phyloP scores from a whole-genome alignment of 2,797 vertebrate genomes.

The Schizopygopsis malacanthus region DNA sequence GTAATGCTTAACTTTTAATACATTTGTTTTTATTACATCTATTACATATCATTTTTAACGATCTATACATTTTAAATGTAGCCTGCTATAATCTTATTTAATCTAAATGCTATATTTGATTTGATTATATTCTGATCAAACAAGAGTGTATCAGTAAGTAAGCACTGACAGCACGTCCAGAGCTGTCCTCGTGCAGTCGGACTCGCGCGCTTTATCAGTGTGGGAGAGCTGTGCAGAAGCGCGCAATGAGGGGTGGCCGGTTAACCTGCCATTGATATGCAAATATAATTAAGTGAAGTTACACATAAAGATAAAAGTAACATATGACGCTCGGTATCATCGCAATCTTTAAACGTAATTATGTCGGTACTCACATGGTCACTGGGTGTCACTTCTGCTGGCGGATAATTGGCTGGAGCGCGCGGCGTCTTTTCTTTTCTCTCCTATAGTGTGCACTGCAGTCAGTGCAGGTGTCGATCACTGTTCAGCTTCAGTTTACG shows the following conservation, averaged over 20 bases:
- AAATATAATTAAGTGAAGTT: slow-evolving; percentile 50
- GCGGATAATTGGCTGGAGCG: slow-evolving; percentile 68
- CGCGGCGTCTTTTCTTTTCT: slow-evolving; percentile 66
- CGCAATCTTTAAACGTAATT: slow-evolving; percentile 61
- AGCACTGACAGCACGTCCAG: neutral
- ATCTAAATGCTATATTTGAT: neutral
- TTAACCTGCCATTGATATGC: slow-evolving; percentile 40
- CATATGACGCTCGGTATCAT: slow-evolving; percentile 29
- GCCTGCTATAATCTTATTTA: neutral
- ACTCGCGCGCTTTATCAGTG: slow-evolving; percentile 3
- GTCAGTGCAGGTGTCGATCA: slow-evolving; percentile 70
- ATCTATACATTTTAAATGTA: neutral
- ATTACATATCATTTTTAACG: neutral
- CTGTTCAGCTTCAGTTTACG: slow-evolving; percentile 70
- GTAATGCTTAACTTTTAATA: neutral
- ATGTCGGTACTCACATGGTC: slow-evolving; percentile 78
- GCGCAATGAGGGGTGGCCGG: slow-evolving; percentile 5
- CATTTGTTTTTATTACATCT: neutral
- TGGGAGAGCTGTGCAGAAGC: neutral
- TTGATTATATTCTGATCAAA: neutral
- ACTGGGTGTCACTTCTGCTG: slow-evolving; percentile 65
- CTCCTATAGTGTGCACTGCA: slow-evolving; percentile 50
- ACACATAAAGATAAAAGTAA: slow-evolving; percentile 32
- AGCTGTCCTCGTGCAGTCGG: neutral
- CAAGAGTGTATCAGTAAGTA: neutral